Percentiles rank a stretch among this genome's conserved stretches.
These are phyloP conservation scores for Hirudo medicinalis DNA, from an alignment of 1,140 invertebrate genomes.

Conservation along the genomic window DNA sequence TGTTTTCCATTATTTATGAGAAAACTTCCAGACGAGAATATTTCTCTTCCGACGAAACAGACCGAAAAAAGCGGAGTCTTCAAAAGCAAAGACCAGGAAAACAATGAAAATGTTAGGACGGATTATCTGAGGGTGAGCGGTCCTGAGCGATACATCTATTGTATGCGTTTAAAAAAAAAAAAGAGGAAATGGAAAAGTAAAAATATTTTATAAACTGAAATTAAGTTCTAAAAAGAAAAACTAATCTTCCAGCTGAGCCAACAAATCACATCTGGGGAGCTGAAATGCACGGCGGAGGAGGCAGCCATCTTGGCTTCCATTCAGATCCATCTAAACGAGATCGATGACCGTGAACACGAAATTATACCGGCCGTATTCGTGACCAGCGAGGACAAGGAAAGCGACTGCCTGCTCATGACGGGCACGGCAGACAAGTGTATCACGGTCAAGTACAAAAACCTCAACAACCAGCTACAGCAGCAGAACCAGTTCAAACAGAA, in stretches of 20 bases:
- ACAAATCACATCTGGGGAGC: conserved; percentile 50
- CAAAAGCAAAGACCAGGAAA: not conserved
- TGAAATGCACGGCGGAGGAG: conserved; percentile 57
- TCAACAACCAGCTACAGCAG: conserved; percentile 28
- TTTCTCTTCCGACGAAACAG: no score
- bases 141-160: no score
- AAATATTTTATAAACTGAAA: no score
- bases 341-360: conserved; percentile 23
- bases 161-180: no score
- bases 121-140: not conserved
- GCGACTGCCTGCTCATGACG: not conserved
- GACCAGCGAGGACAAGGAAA: conserved; percentile 12
- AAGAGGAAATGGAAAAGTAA: no score
- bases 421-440: not conserved
- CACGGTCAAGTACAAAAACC: conserved; percentile 24
- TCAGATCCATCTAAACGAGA: conserved; percentile 54
- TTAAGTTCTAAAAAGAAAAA: no score
- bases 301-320: conserved; percentile 54
- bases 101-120: not conserved
- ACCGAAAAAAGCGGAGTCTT: no score
- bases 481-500: conserved; percentile 14
- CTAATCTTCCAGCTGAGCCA: conserved; percentile 29
- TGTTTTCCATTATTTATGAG: not conserved
- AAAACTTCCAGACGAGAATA: no score
- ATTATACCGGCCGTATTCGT: not conserved